phyloP scores from a whole-genome alignment of 1,140 invertebrate species.

The Macrotrachela quadricornifera region DNA sequence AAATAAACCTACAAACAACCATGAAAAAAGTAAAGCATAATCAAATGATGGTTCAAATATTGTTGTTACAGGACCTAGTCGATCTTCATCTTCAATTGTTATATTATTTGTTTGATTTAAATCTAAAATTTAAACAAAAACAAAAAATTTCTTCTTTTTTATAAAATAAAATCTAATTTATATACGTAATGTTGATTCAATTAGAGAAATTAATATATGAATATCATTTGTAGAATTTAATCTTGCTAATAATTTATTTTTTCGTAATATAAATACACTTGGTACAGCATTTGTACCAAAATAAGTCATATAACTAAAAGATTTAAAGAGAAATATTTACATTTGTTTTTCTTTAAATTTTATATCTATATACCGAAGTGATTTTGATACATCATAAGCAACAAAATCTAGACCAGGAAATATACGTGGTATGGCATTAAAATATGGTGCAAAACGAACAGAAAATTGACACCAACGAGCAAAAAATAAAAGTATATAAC shows the following conservation, averaged over 20 bases:
- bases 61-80: conserved; percentile 1
- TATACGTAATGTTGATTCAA: conserved; percentile 39
- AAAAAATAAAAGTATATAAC: conserved; percentile 60
- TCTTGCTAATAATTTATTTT: conserved; percentile 59
- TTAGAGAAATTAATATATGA: conserved; percentile 48
- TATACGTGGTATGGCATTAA: conserved; percentile 59
- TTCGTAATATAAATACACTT: conserved; percentile 72
- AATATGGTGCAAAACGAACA: conserved; percentile 60
- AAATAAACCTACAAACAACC: no score
- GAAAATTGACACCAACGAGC: conserved; percentile 70
- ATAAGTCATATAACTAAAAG: conserved; percentile 49
- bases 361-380: not conserved
- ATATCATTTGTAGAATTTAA: conserved; percentile 63
- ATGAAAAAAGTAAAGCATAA: no score
- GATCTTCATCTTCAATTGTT: not conserved
- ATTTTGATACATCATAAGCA: conserved; percentile 53
- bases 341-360: not conserved
- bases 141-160: not conserved
- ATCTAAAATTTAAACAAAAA: not conserved
- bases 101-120: not conserved
- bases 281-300: conserved; percentile 82
- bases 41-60: no score
- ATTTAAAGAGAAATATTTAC: not conserved
- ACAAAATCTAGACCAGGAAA: conserved; percentile 66
- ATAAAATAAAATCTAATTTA: not conserved